These are phyloP conservation scores for Hydractinia echinata DNA, from an alignment of 30 jellyfish, hydroid and myxozoan genomes.

Conservation along the genomic window DNA sequence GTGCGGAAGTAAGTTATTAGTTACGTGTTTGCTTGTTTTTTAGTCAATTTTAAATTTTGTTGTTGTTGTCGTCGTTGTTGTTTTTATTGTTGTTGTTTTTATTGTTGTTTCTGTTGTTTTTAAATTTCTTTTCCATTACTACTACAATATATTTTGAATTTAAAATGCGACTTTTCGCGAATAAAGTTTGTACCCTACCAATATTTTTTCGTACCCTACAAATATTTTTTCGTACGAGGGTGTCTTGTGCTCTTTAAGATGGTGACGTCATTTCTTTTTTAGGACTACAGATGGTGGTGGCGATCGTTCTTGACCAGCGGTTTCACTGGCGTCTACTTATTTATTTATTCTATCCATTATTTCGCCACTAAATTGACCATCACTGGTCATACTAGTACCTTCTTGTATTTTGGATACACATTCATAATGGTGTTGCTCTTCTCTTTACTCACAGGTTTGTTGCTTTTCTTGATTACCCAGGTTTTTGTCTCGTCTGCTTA, in stretches of 20 bases:
- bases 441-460: slow-evolving; percentile 77
- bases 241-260: not conserved
- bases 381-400: slow-evolving; percentile 82
- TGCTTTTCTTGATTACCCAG: not conserved
- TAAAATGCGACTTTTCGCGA: no score
- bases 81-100: no score
- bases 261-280: not conserved
- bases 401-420: slow-evolving; percentile 91
- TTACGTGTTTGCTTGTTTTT: not conserved
- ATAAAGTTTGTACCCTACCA: no score
- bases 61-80: no score
- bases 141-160: no score
- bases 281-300: slow-evolving; percentile 99
- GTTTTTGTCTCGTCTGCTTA: no score
- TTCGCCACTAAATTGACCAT: slow-evolving; percentile 75
- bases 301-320: slow-evolving; percentile 89
- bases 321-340: slow-evolving; percentile 83
- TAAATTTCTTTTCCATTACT: no score
- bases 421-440: slow-evolving; percentile 82
- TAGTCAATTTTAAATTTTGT: not conserved
- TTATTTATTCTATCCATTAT: slow-evolving; percentile 76
- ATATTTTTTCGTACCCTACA: not conserved
- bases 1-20: slow-evolving; percentile 80
- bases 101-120: not conserved
- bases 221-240: no score